phyloP scores from a whole-genome alignment of 2,888 invertebrate genomes.

The Eristalis pertinax region DNA sequence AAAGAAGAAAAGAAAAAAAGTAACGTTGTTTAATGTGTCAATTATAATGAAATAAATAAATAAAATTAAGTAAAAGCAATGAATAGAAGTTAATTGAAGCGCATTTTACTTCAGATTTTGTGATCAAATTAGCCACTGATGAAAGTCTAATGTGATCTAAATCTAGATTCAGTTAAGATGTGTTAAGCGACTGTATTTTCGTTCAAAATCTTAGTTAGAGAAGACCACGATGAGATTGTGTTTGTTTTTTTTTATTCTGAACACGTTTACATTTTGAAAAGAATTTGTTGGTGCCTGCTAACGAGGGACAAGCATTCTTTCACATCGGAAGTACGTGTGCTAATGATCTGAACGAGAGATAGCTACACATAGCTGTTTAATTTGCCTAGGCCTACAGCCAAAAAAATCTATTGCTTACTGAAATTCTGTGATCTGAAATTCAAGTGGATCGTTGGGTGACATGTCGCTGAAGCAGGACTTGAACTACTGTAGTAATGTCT shows the following conservation, averaged over 20 bases:
- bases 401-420: too few species aligned
- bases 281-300: neutral
- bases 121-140: neutral
- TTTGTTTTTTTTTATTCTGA: neutral
- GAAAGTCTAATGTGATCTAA: neutral
- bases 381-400: too few species aligned
- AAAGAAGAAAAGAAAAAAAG: neutral
- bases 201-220: neutral
- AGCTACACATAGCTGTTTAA: too few species aligned
- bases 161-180: neutral
- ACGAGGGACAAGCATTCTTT: neutral
- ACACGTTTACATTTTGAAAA: neutral
- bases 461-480: too few species aligned
- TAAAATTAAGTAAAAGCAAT: conserved; percentile 14
- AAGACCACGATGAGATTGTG: neutral
- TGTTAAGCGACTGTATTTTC: neutral
- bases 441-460: too few species aligned
- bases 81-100: conserved; percentile 10
- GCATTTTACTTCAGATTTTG: conserved; percentile 11
- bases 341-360: too few species aligned
- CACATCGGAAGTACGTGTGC: neutral
- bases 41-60: conserved; percentile 46
- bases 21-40: conserved; percentile 68
- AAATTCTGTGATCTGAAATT: too few species aligned
- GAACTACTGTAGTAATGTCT: too few species aligned